Conservation (phyloP, 2,113 vertebrate species). For the Gobius niger region DNA sequence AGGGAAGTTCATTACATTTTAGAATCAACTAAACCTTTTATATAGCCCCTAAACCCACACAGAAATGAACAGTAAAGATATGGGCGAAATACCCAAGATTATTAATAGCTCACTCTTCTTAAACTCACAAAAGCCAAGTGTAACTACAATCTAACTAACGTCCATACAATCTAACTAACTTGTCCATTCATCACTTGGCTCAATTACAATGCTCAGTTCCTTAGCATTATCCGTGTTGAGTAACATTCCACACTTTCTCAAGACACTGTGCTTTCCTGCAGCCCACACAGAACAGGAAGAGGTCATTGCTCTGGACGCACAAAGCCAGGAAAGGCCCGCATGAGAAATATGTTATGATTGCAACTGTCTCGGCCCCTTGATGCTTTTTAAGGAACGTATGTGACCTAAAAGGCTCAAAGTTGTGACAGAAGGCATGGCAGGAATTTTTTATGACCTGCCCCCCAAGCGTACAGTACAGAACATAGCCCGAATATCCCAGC, state of each 20-base stretch:
- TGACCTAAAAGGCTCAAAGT: constrained; percentile 60
- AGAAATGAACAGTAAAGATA: too few relatives aligned
- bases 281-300: constrained; percentile 66
- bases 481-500: constrained; percentile 1
- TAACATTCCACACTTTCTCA: constrained; percentile 52
- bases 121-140: not conserved
- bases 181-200: not conserved
- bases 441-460: constrained; percentile 69
- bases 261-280: constrained; percentile 50
- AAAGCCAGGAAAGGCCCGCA: constrained; percentile 72
- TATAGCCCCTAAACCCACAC: too few relatives aligned
- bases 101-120: not conserved
- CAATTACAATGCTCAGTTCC: not conserved
- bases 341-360: constrained; percentile 62
- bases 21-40: too few relatives aligned
- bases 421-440: constrained; percentile 67
- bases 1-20: too few relatives aligned
- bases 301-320: constrained; percentile 55
- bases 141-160: not conserved
- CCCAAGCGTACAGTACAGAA: constrained; percentile 34
- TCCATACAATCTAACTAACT: not conserved
- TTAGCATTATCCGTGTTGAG: not conserved
- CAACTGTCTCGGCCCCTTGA: constrained; percentile 34
- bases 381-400: constrained; percentile 58
- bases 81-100: too few relatives aligned